Evolutionary conservation across 2,888 invertebrate species (phyloP).

Genomic region (Pollenia angustigena): DNA sequence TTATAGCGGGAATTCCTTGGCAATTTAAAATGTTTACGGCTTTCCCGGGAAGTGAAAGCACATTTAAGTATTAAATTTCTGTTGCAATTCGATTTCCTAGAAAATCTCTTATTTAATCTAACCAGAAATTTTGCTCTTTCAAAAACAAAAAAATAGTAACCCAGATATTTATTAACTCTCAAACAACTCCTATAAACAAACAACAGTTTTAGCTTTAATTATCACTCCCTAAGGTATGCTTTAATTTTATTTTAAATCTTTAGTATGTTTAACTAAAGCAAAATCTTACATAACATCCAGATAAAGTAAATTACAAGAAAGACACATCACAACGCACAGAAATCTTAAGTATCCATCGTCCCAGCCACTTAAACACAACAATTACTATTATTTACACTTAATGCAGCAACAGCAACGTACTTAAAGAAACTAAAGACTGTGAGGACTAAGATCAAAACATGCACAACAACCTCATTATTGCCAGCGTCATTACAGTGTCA

Average conservation of each 20-base stretch:
- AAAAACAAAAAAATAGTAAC: background rate
- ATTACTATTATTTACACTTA: conserved; percentile 65
- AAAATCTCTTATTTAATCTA: no score
- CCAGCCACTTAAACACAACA: conserved; percentile 52
- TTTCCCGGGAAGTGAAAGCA: no score
- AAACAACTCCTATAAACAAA: conserved; percentile 1
- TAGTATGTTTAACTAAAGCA: background rate
- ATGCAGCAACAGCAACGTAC: conserved; percentile 40
- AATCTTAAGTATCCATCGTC: conserved; percentile 43
- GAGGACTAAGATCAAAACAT: conserved; percentile 33
- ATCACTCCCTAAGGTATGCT: conserved; percentile 29
- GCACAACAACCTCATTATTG: conserved; percentile 35
- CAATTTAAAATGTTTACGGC: no score
- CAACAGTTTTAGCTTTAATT: conserved; percentile 31
- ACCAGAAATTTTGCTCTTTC: no score
- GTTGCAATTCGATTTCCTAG: no score
- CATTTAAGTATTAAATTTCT: no score
- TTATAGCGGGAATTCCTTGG: no score
- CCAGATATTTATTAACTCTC: conserved; percentile 1
- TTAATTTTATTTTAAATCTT: conserved; percentile 35
- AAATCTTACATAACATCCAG: conserved; percentile 5
- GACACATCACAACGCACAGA: conserved; percentile 12
- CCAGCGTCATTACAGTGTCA: conserved; percentile 26
- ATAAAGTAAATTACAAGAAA: conserved; percentile 12
- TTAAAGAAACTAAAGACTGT: background rate